Percentiles rank a stretch among this genome's conserved stretches.
Conservation (phyloP, 2,113 vertebrate species). For the Nyctibius bracteatus region DNA sequence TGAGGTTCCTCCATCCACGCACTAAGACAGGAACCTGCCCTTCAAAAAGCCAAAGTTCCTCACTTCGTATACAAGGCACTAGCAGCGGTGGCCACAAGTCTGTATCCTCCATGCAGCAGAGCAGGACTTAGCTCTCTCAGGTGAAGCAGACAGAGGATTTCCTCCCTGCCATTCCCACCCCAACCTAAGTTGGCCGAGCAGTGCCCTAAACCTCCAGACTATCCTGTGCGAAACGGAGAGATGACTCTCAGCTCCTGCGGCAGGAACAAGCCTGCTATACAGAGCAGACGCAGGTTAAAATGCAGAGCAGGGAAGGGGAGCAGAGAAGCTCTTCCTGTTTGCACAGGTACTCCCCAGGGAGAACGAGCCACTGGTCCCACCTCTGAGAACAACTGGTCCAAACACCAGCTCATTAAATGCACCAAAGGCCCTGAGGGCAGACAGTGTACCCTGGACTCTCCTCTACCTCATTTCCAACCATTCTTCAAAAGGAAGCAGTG, state of each 20-base stretch:
- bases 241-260: not conserved
- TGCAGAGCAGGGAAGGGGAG: not conserved
- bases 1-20: not conserved
- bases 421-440: not conserved
- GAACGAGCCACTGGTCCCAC: not conserved
- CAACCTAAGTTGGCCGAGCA: not conserved
- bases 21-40: not conserved
- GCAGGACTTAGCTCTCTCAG: not conserved
- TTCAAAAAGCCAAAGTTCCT: not conserved
- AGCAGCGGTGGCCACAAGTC: not conserved
- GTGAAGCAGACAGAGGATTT: not conserved
- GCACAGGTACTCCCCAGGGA: not conserved
- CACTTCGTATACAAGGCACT: not conserved
- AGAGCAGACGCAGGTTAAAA: not conserved
- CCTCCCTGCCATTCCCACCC: not conserved
- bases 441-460: not conserved
- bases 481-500: not conserved
- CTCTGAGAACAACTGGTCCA: not conserved
- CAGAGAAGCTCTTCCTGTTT: not conserved
- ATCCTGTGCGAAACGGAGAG: accelerated
- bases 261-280: not conserved
- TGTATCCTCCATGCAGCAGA: not conserved
- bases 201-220: not conserved
- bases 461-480: not conserved
- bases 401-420: not conserved